These are phyloP conservation scores for Drosophila subpulchrella DNA, from an alignment of 1,140 invertebrate genomes.

Conservation along the genomic window DNA sequence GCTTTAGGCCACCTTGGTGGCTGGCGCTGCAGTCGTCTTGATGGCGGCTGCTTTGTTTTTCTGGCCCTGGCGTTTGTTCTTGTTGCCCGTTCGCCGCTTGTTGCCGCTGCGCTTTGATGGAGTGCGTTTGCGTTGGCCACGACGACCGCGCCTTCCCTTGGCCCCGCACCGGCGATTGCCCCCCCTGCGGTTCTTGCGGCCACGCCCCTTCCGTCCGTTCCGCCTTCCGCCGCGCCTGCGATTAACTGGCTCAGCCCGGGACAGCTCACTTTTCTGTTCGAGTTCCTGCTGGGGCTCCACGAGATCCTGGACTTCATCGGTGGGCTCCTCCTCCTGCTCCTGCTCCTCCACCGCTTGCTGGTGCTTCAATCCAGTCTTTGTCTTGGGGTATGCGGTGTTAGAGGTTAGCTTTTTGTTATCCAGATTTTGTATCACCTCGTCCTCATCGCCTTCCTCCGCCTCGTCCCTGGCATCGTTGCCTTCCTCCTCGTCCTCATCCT, in stretches of 20 bases:
- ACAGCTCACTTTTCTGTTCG: neutral
- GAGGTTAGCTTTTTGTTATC: neutral
- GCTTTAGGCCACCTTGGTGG: constrained; percentile 19
- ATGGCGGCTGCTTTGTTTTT: constrained; percentile 5
- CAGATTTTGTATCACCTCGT: constrained; percentile 8
- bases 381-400: constrained; percentile 8
- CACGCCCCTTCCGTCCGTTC: constrained; percentile 28
- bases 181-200: constrained; percentile 21
- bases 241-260: neutral
- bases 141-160: constrained; percentile 19
- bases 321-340: constrained; percentile 2
- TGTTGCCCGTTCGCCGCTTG: constrained; percentile 11
- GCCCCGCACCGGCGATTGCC: constrained; percentile 34
- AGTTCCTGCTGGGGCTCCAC: constrained; percentile 21
- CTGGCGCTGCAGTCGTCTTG: constrained; percentile 11
- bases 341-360: constrained; percentile 7
- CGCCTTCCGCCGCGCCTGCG: constrained; percentile 14
- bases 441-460: constrained; percentile 45
- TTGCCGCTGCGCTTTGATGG: constrained; percentile 21
- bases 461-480: constrained; percentile 1
- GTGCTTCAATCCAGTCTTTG: constrained; percentile 37
- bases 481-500: constrained; percentile 7
- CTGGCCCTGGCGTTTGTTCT: constrained; percentile 27
- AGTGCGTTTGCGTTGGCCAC: constrained; percentile 28
- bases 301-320: constrained; percentile 22